These are phyloP conservation scores for Falco novaeseelandiae DNA, from an alignment of 2,797 vertebrate species.

Conservation along the genomic window DNA sequence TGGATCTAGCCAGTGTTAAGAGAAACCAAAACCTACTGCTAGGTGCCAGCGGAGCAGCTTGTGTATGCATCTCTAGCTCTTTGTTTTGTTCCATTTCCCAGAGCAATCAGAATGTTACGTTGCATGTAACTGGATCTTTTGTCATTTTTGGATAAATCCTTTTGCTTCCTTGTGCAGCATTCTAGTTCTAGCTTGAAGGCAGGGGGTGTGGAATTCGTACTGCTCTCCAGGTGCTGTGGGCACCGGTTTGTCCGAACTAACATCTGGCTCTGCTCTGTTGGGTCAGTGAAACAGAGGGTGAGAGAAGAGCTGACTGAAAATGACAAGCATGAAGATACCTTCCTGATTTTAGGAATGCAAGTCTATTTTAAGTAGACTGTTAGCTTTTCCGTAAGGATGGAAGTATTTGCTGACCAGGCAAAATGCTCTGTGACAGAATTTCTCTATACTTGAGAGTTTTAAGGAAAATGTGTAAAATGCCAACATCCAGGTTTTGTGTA, in stretches of 20 bases:
- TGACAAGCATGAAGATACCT: background rate
- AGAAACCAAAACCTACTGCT: background rate
- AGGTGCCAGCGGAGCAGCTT: background rate
- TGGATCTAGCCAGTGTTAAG: background rate
- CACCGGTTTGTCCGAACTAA: background rate
- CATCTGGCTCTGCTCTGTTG: background rate
- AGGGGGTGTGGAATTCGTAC: background rate
- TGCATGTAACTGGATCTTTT: background rate
- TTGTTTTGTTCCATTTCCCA: background rate
- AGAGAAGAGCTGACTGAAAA: background rate
- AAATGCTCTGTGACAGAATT: background rate
- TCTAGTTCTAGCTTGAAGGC: background rate
- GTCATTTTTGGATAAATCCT: background rate
- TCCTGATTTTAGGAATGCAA: background rate
- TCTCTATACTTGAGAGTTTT: background rate
- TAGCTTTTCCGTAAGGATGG: background rate
- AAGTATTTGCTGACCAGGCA: background rate
- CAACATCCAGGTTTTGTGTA: background rate
- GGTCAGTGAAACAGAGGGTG: background rate
- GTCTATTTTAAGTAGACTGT: background rate
- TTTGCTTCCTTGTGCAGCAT: background rate
- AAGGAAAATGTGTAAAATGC: background rate
- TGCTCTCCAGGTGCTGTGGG: background rate
- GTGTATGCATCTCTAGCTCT: background rate
- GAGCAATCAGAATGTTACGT: background rate